A percentile compares a stretch with the other conserved stretches of the same genome.
phyloP scores from a whole-genome alignment of 2,888 invertebrate genomes.

The Argyresthia goedartella region DNA sequence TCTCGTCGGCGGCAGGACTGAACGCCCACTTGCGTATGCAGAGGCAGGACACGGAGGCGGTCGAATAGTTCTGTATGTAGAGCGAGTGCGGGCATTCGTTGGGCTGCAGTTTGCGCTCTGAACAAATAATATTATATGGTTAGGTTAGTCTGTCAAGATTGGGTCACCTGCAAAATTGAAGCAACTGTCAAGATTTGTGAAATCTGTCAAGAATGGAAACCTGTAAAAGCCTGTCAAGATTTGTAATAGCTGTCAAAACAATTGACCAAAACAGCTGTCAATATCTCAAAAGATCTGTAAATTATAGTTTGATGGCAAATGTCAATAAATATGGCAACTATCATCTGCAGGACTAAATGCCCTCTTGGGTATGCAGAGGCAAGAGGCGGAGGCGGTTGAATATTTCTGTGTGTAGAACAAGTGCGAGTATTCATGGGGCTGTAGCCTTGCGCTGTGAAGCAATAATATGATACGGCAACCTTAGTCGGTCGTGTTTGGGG shows the following conservation, averaged over 20 bases:
- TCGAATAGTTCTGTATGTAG: slow-evolving; percentile 99
- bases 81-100: slow-evolving; percentile 97
- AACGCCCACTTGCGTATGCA: slow-evolving; percentile 91
- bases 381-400: slow-evolving; percentile 96
- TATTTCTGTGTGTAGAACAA: slow-evolving; percentile 99
- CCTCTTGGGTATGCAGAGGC: slow-evolving; percentile 91
- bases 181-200: too few species aligned
- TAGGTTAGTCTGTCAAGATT: too few species aligned
- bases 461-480: not conserved
- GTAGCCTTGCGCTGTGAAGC: slow-evolving; percentile 90
- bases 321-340: too few species aligned
- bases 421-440: slow-evolving; percentile 95
- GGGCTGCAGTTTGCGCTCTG: slow-evolving; percentile 93
- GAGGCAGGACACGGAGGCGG: slow-evolving; percentile 95
- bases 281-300: too few species aligned
- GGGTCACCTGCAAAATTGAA: too few species aligned
- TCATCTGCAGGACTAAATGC: slow-evolving; percentile 83
- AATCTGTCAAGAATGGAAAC: too few species aligned
- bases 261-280: too few species aligned
- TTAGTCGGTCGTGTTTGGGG: not conserved
- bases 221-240: too few species aligned
- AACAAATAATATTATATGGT: not conserved
- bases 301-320: too few species aligned
- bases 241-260: too few species aligned
- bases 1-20: slow-evolving; percentile 73